These are phyloP conservation scores for Amblyopsis rosae DNA, from an alignment of 2,113 vertebrate genomes.

Conservation along the genomic window DNA sequence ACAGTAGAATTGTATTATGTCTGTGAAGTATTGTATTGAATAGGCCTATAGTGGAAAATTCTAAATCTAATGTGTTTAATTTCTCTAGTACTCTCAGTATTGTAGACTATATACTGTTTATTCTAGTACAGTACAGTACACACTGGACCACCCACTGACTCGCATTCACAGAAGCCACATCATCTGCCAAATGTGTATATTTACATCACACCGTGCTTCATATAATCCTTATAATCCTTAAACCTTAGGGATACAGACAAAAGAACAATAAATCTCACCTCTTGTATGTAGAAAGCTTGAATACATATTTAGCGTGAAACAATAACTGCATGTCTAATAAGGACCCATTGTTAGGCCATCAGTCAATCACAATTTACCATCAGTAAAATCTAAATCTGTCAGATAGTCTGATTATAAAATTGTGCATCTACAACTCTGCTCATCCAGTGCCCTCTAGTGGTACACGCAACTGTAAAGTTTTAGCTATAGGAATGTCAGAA, in stretches of 20 bases:
- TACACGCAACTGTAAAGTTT: too few relatives aligned
- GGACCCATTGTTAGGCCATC: too few relatives aligned
- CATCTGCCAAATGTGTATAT: too few relatives aligned
- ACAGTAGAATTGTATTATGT: background rate
- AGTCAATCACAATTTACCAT: slow-evolving; percentile 9
- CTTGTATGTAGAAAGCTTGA: background rate
- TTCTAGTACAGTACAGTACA: slow-evolving; percentile 11
- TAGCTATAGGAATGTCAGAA: background rate
- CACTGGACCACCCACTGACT: background rate
- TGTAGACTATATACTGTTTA: too few relatives aligned
- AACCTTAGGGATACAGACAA: slow-evolving; percentile 1
- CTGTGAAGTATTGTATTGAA: slow-evolving; percentile 4
- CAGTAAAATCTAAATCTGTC: background rate
- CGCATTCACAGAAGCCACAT: background rate
- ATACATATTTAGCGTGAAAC: background rate
- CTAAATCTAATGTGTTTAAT: background rate
- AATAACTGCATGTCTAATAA: background rate
- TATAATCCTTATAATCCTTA: slow-evolving; percentile 24
- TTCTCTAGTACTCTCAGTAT: background rate
- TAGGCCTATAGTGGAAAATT: slow-evolving; percentile 12
- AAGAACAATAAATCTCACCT: background rate
- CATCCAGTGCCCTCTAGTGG: slow-evolving; percentile 51
- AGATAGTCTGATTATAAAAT: slow-evolving; percentile 37
- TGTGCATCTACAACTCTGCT: slow-evolving; percentile 20
- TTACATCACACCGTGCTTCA: slow-evolving; percentile 1